phyloP scores from a whole-genome alignment of 2,888 invertebrate species.

The Drosophila meridiana region DNA sequence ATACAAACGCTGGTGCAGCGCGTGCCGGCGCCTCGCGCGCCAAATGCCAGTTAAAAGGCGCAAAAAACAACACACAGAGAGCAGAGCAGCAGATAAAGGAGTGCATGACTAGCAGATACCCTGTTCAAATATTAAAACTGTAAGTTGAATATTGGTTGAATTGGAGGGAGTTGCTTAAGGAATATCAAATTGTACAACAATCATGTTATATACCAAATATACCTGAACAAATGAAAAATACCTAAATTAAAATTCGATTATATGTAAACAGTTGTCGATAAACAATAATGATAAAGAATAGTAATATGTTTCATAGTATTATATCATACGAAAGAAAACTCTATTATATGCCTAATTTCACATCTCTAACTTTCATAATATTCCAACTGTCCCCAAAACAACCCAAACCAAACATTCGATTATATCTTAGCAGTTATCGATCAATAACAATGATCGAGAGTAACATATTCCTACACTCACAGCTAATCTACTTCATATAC shows the following conservation, averaged over 20 bases:
- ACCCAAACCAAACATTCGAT: not conserved
- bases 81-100: not conserved
- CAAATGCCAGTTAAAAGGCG: slow-evolving; percentile 68
- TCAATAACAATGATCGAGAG: not conserved
- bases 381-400: no score
- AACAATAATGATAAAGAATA: not conserved
- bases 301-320: no score
- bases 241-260: no score
- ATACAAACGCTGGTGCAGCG: slow-evolving; percentile 74
- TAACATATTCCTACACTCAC: not conserved
- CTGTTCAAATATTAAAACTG: not conserved
- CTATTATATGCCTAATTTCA: not conserved
- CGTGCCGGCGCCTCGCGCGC: slow-evolving; percentile 70
- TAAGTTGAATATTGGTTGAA: no score
- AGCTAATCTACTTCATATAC: not conserved
- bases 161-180: no score
- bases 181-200: no score
- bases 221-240: no score
- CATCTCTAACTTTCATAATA: not conserved
- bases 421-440: not conserved
- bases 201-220: no score
- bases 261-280: not conserved
- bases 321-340: no score
- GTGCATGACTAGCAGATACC: not conserved
- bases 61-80: slow-evolving; percentile 11